These are phyloP conservation scores for Canis aureus DNA, from an alignment of 2,113 vertebrate genomes.

Conservation along the genomic window DNA sequence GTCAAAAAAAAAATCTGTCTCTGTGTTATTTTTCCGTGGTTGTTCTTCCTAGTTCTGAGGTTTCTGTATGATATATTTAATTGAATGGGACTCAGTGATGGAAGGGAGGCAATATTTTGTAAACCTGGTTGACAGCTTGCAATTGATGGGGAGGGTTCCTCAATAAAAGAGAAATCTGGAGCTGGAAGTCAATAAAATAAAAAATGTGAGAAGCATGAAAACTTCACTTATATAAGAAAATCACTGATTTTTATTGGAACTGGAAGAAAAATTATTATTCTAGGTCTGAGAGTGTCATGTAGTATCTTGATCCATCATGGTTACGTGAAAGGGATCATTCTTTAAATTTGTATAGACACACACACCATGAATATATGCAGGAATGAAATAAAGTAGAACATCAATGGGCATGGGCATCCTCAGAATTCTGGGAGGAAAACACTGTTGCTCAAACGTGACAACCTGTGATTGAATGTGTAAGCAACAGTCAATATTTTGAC, in stretches of 20 bases:
- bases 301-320: conserved; percentile 65
- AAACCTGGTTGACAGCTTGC: conserved; percentile 84
- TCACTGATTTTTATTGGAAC: conserved; percentile 78
- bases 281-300: conserved; percentile 71
- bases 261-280: conserved; percentile 82
- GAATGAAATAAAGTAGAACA: conserved; percentile 47
- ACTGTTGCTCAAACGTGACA: neutral
- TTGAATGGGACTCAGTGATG: conserved; percentile 69
- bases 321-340: conserved; percentile 72
- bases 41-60: conserved; percentile 56
- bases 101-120: conserved; percentile 80
- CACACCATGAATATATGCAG: conserved; percentile 49
- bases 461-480: neutral
- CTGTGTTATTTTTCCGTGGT: conserved; percentile 60
- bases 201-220: conserved; percentile 82
- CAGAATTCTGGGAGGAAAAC: neutral
- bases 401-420: no score
- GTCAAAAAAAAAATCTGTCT: neutral
- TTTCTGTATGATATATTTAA: conserved; percentile 71
- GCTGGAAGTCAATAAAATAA: conserved; percentile 84
- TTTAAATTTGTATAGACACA: conserved; percentile 63
- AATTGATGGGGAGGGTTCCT: conserved; percentile 80
- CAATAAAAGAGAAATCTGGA: conserved; percentile 81
- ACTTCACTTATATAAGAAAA: conserved; percentile 74
- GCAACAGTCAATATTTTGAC: neutral